Evolutionary conservation across 2,113 vertebrate species (phyloP).

Genomic region (Gorilla gorilla): DNA sequence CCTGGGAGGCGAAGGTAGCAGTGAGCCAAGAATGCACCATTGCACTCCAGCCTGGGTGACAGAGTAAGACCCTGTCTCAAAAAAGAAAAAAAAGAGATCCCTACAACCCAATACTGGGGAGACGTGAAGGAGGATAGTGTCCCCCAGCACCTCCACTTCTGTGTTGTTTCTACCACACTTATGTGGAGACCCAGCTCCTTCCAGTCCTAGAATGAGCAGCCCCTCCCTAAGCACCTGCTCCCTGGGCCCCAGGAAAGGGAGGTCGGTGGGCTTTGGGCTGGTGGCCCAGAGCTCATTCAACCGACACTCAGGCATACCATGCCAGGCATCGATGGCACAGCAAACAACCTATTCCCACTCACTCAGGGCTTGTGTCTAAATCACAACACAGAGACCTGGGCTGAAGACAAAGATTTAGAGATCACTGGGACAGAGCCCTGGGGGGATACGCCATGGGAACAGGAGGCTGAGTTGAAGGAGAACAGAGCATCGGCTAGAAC

Average conservation of each 20-base stretch:
- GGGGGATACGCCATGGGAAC: neutral
- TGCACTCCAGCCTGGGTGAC: no score
- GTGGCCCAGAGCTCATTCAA: neutral
- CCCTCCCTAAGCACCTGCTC: neutral
- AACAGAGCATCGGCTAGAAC: rapidly evolving
- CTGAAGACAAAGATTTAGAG: neutral
- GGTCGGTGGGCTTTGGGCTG: neutral
- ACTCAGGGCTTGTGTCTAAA: neutral
- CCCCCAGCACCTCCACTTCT: neutral
- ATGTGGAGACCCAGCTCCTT: neutral
- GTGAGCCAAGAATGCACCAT: no score
- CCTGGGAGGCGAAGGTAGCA: no score
- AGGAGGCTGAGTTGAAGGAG: neutral
- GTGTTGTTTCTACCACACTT: neutral
- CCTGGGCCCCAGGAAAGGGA: neutral
- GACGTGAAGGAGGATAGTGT: rapidly evolving
- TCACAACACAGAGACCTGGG: neutral
- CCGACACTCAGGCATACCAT: rapidly evolving
- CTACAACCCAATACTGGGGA: neutral
- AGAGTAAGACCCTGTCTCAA: no score
- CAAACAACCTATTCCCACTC: neutral
- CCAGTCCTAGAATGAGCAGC: neutral
- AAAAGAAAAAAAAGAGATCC: no score
- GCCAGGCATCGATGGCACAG: rapidly evolving
- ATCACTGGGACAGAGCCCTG: neutral